Percentiles rank a stretch among this genome's conserved stretches.
phyloP scores from a whole-genome alignment of 2,797 vertebrate genomes.

The Psittacula echo region DNA sequence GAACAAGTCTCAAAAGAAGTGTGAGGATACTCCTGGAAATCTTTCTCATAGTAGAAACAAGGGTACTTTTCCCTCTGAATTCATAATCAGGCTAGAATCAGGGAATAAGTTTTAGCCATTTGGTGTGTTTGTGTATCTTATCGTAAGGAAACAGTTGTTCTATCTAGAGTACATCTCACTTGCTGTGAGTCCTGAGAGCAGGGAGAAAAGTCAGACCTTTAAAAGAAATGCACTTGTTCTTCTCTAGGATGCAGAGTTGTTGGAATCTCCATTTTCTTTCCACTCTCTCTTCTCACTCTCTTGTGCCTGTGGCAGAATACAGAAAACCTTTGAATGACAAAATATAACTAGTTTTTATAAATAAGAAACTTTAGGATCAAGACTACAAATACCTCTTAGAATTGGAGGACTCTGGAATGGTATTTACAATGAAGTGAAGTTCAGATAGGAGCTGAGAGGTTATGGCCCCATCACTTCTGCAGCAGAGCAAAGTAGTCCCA shows the following conservation, averaged over 20 bases:
- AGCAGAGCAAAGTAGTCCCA: not conserved
- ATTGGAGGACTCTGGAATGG: not conserved
- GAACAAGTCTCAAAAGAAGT: not conserved
- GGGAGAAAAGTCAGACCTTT: not conserved
- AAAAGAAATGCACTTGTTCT: not conserved
- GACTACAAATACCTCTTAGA: not conserved
- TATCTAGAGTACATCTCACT: not conserved
- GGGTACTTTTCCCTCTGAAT: not conserved
- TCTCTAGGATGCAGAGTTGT: not conserved
- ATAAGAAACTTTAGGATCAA: not conserved
- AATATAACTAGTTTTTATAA: not conserved
- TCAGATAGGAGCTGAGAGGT: not conserved
- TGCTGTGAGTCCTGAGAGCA: not conserved
- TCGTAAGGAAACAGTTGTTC: not conserved
- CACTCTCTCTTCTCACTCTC: not conserved
- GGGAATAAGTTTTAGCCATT: not conserved
- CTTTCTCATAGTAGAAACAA: not conserved
- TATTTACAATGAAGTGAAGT: not conserved
- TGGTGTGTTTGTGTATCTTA: not conserved
- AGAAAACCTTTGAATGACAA: not conserved
- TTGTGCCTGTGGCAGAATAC: not conserved
- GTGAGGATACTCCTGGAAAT: not conserved
- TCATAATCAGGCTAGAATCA: not conserved
- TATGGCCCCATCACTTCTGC: not conserved
- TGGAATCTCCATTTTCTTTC: not conserved